Evolutionary conservation across 2,113 vertebrate species (phyloP).

Genomic region (Etheostoma spectabile): DNA sequence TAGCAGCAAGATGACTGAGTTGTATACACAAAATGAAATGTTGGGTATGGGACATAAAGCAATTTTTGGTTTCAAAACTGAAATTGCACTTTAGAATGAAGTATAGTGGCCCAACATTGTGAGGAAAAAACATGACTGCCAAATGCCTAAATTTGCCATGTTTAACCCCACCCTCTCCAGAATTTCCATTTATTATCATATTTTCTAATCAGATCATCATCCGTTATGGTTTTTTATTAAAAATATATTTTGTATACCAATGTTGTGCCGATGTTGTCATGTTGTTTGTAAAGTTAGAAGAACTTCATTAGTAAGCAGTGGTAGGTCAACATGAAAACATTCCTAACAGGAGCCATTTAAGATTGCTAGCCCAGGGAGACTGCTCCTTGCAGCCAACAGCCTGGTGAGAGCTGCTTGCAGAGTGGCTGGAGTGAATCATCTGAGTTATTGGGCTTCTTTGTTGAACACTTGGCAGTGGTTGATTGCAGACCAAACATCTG

Average conservation of each 20-base stretch:
- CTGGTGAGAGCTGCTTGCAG: constrained; percentile 56
- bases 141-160: constrained; percentile 18
- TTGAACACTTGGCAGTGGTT: constrained; percentile 69
- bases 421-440: constrained; percentile 72
- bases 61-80: neutral
- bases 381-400: constrained; percentile 47
- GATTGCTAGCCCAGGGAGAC: constrained; percentile 37
- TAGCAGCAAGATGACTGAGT: neutral
- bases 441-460: constrained; percentile 72
- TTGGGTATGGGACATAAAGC: neutral
- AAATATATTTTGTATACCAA: constrained; percentile 7
- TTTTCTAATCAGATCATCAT: constrained; percentile 22
- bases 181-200: constrained; percentile 31
- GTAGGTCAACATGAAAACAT: constrained; percentile 45
- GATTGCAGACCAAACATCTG: constrained; percentile 72
- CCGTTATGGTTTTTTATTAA: constrained; percentile 16
- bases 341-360: constrained; percentile 61
- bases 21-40: neutral
- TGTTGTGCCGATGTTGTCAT: constrained; percentile 16
- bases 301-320: constrained; percentile 35
- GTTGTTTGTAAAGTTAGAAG: constrained; percentile 45
- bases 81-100: neutral
- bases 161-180: constrained; percentile 5
- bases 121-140: neutral
- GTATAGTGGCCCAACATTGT: neutral